Base-by-base conservation (phyloP, 2,113 vertebrate genomes). In the Canis aureus region DNA sequence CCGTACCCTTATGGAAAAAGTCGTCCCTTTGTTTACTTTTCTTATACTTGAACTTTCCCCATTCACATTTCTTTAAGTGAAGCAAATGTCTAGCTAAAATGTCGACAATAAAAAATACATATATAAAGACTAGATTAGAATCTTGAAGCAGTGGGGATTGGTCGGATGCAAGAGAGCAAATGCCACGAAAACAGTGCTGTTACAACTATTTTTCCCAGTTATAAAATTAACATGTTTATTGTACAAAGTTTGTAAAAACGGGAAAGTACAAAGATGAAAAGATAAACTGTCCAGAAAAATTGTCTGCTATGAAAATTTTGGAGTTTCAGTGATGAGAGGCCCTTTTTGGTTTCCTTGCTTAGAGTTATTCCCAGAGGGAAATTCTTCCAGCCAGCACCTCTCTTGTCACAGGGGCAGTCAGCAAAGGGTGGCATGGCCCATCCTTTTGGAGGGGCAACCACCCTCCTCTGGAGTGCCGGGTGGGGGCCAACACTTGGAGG, bases 231-330 rank as follows among this genome's bases (percentile, higher is more conserved):
- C 49, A 51, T 78, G 32, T 71, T 89, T 57, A 19, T 64, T 95
- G 55, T 67, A 86, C 17, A 57, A n/a, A 85, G 57, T 95, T 80
- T 90, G 32, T 64, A 23, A 87, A 94, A 88, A 76, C 5, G 89
- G 51, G 90, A 86, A 73, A 79, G 43, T 59, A 88, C 84, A 94
- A 86, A 89, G 53, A 59, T 74, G 55, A 49, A 95, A n/a, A 71
- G n/a, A 59, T 79, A 94, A 90, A 55, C 17, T 57, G 8, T 64
- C 57, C 32, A 82, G 84, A 64, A 59, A 32, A 57, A 7, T 71
- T 53, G 35, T 57, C 53, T 49, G 13, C n/a, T 92, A 19, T 51
- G 67, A 85, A 64, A 35, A 17, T n/a, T 55, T 85, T 20, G 35
- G 84, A 25, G 25, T 71, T 93, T 69, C 60, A 69, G 8, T 91